Conservation (phyloP, 2,113 vertebrate genomes). For the Dipodomys spectabilis region DNA sequence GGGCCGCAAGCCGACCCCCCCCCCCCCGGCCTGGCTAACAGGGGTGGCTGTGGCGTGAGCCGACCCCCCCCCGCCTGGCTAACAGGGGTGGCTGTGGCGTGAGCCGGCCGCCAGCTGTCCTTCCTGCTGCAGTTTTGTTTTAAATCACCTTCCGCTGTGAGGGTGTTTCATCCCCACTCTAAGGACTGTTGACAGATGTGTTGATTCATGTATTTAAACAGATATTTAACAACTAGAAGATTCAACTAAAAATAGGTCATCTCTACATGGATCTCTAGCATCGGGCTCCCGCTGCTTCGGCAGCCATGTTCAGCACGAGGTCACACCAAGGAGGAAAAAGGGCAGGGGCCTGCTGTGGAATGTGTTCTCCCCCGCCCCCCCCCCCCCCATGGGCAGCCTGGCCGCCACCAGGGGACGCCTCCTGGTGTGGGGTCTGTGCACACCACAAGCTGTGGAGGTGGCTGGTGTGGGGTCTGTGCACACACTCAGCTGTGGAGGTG, state of each 20-base stretch:
- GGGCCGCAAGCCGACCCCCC: too few relatives aligned
- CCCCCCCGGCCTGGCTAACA: too few relatives aligned
- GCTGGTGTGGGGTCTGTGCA: too few relatives aligned
- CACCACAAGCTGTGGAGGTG: too few relatives aligned
- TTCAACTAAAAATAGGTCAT: constrained; percentile 53
- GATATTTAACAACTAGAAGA: constrained; percentile 63
- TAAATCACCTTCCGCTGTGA: constrained; percentile 9
- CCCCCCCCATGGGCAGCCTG: too few relatives aligned
- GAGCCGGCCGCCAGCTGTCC: background rate
- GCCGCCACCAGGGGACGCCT: too few relatives aligned
- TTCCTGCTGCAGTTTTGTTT: background rate
- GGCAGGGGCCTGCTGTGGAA: fast-evolving
- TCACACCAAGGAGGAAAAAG: fast-evolving
- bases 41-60: too few relatives aligned
- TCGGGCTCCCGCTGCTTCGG: background rate
- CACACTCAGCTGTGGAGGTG: too few relatives aligned
- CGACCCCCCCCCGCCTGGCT: too few relatives aligned
- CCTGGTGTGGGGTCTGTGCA: too few relatives aligned
- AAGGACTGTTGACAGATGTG: constrained; percentile 70
- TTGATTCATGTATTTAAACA: constrained; percentile 75
- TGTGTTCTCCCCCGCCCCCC: too few relatives aligned
- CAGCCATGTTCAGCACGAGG: fast-evolving
- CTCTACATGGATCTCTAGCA: constrained; percentile 18
- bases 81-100: too few relatives aligned
- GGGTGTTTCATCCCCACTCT: constrained; percentile 43